Conservation (phyloP, 2,797 vertebrate genomes). For the Manis pentadactyla region DNA sequence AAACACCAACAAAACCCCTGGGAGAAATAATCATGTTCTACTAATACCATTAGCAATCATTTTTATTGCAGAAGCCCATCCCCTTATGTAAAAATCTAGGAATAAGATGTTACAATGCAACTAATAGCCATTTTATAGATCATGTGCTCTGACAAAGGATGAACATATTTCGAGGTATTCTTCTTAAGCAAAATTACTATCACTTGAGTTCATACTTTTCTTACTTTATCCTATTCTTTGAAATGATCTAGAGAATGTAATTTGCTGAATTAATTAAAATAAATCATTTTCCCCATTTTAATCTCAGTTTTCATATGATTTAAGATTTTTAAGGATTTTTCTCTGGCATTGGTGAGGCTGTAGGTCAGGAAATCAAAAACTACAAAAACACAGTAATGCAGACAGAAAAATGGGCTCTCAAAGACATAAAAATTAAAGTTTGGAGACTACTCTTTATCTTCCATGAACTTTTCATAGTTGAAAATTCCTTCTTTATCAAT, state of each 20-base stretch:
- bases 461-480: neutral
- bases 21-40: constrained; percentile 16
- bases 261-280: neutral
- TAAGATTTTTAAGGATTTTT: constrained; percentile 17
- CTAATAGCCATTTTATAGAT: neutral
- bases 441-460: neutral
- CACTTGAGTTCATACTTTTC: neutral
- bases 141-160: neutral
- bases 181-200: neutral
- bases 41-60: constrained; percentile 2
- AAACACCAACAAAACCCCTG: neutral
- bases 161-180: neutral
- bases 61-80: neutral
- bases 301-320: neutral
- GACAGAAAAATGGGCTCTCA: neutral
- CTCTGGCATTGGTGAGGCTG: neutral
- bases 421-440: neutral
- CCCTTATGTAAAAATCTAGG: neutral
- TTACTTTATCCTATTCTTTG: constrained; percentile 5
- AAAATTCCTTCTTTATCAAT: neutral
- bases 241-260: neutral
- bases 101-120: neutral
- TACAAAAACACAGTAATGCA: neutral
- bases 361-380: neutral
- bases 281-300: neutral